Evolutionary conservation across 2,888 invertebrate genomes (phyloP).

Genomic region (Agriopis aurantiaria): DNA sequence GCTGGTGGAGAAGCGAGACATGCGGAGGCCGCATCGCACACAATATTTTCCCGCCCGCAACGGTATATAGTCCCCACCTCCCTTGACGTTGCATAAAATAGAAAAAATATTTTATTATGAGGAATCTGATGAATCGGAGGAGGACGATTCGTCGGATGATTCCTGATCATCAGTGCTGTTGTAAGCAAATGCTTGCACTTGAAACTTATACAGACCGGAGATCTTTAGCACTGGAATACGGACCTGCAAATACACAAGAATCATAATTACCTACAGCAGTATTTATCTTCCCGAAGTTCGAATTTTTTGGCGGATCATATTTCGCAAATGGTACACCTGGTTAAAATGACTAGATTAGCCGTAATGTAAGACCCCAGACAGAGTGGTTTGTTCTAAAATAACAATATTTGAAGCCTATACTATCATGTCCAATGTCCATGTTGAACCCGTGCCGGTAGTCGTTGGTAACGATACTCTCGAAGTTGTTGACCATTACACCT

Average conservation of each 20-base stretch:
- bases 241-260: slow-evolving; percentile 52
- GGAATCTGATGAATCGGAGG: background rate
- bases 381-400: no score
- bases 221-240: slow-evolving; percentile 62
- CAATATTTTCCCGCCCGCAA: background rate
- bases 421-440: no score
- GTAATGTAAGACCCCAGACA: no score
- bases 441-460: no score
- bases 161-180: slow-evolving; percentile 45
- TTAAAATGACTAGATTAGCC: no score
- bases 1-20: no score
- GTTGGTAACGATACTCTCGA: no score
- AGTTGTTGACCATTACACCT: no score
- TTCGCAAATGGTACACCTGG: no score
- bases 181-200: slow-evolving; percentile 71
- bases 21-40: no score
- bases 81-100: background rate
- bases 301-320: no score
- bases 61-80: background rate
- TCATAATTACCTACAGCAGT: background rate
- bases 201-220: slow-evolving; percentile 56
- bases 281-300: background rate
- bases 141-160: background rate
- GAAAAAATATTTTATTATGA: background rate
- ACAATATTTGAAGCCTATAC: no score